Percentiles rank a stretch among this genome's conserved stretches.
Conservation (phyloP, 2,797 vertebrate genomes). For the Lithobates sylvaticus region DNA sequence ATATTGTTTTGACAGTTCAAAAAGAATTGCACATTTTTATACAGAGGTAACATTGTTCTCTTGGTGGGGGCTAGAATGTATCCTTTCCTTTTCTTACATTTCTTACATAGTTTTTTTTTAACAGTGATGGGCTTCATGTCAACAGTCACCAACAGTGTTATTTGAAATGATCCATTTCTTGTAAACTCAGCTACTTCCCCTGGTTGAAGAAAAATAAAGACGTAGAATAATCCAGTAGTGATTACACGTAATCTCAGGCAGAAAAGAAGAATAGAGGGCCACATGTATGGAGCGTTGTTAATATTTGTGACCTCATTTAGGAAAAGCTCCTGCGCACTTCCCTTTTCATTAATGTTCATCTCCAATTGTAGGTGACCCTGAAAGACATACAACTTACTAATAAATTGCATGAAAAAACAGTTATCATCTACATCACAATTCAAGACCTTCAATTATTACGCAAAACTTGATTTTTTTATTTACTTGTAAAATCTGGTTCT, state of each 20-base stretch:
- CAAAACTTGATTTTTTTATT: too few relatives aligned
- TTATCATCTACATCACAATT: too few relatives aligned
- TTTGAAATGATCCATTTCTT: slow-evolving; percentile 11
- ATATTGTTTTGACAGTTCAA: not conserved
- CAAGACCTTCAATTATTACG: too few relatives aligned
- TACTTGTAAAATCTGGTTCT: too few relatives aligned
- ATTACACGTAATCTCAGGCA: not conserved
- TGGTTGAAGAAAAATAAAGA: slow-evolving; percentile 26
- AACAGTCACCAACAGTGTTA: not conserved
- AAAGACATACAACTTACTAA: not conserved
- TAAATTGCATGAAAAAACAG: too few relatives aligned
- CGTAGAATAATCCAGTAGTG: not conserved
- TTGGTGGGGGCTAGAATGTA: not conserved
- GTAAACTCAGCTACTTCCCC: not conserved
- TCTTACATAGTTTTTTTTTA: not conserved
- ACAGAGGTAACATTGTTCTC: not conserved
- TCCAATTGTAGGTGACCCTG: not conserved
- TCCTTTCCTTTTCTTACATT: not conserved
- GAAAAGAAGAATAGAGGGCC: not conserved
- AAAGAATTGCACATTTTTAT: slow-evolving; percentile 11
- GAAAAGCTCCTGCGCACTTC: not conserved
- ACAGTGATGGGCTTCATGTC: not conserved
- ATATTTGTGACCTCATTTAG: not conserved
- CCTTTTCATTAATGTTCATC: not conserved
- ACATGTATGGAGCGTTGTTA: not conserved